A percentile compares a stretch with the other conserved stretches of the same genome.
Evolutionary conservation across 2,888 invertebrate genomes (phyloP).

Genomic region (Hirtodrosophila histrioides): DNA sequence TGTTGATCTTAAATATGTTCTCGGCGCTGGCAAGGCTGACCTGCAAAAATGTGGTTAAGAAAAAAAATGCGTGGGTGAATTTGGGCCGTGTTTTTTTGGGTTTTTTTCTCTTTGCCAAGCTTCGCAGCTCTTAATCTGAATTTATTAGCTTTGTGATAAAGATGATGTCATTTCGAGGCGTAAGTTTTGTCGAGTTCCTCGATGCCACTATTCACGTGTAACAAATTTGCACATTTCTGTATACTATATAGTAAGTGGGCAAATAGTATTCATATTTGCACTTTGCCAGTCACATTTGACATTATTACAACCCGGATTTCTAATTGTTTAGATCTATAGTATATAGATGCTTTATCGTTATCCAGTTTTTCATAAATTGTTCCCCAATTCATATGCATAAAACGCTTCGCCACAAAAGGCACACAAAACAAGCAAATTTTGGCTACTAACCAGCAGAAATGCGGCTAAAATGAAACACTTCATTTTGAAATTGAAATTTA

Average conservation of each 20-base stretch:
- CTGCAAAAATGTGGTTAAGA: constrained; percentile 35
- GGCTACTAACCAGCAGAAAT: constrained; percentile 78
- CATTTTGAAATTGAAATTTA: constrained; percentile 58
- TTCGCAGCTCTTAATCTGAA: constrained; percentile 15
- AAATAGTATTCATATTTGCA: constrained; percentile 40
- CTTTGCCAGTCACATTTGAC: constrained; percentile 63
- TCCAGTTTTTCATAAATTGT: constrained; percentile 40
- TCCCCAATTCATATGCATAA: constrained; percentile 31
- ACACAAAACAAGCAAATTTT: constrained; percentile 1
- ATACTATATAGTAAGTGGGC: constrained; percentile 2
- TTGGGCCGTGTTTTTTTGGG: constrained; percentile 2
- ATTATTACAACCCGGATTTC: constrained; percentile 72
- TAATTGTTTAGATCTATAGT: constrained; percentile 43
- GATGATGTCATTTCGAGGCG: constrained; percentile 64
- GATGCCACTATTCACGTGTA: constrained; percentile 19
- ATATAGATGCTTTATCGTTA: constrained; percentile 13
- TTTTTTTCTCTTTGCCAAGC: constrained; percentile 35
- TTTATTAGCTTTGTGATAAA: constrained; percentile 20
- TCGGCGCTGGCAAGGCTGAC: constrained; percentile 77
- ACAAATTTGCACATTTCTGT: constrained; percentile 37
- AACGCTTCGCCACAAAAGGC: not conserved
- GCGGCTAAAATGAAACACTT: constrained; percentile 78
- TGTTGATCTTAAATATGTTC: constrained; percentile 85
- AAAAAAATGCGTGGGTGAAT: constrained; percentile 16
- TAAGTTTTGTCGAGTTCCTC: constrained; percentile 9